Percentiles rank a stretch among this genome's conserved stretches.
Evolutionary conservation across 2,113 vertebrate genomes (phyloP).

Genomic region (Alethe diademata): DNA sequence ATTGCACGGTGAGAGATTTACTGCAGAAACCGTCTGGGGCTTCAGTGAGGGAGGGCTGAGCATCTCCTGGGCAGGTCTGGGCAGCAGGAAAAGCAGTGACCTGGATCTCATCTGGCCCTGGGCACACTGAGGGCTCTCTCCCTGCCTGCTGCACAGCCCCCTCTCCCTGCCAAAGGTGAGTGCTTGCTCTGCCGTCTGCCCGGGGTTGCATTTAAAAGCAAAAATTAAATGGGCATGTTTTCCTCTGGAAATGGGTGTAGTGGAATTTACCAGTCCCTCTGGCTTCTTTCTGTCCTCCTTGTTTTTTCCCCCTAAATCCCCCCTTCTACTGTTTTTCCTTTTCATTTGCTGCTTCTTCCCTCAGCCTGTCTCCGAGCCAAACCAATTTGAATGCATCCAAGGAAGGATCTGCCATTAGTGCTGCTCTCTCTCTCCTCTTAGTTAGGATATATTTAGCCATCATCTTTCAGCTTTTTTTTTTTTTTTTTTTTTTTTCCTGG

Average conservation of each 20-base stretch:
- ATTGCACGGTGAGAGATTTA: not conserved
- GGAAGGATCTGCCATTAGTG: conserved; percentile 35
- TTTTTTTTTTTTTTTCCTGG: not conserved
- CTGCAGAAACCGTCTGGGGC: rapidly evolving
- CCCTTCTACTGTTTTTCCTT: not conserved
- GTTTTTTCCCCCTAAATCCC: not conserved
- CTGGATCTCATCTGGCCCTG: not conserved
- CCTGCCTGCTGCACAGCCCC: not conserved
- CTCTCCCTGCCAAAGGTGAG: not conserved
- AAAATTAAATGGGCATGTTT: not conserved
- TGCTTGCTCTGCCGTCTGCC: not conserved
- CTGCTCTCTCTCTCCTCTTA: conserved; percentile 20
- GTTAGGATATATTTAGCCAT: conserved; percentile 53
- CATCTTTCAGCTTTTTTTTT: not conserved
- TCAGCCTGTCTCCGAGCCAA: conserved; percentile 6
- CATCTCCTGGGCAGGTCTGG: not conserved
- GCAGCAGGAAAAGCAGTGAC: not conserved
- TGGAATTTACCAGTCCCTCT: not conserved
- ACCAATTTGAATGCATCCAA: conserved; percentile 24
- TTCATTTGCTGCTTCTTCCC: not conserved
- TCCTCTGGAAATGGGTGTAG: not conserved
- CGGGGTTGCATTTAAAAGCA: not conserved
- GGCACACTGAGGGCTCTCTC: rapidly evolving
- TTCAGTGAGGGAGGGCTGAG: not conserved
- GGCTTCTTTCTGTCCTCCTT: not conserved